These are phyloP conservation scores for Sinocyclocheilus grahami DNA, from an alignment of 2,113 vertebrate genomes.

Conservation along the genomic window DNA sequence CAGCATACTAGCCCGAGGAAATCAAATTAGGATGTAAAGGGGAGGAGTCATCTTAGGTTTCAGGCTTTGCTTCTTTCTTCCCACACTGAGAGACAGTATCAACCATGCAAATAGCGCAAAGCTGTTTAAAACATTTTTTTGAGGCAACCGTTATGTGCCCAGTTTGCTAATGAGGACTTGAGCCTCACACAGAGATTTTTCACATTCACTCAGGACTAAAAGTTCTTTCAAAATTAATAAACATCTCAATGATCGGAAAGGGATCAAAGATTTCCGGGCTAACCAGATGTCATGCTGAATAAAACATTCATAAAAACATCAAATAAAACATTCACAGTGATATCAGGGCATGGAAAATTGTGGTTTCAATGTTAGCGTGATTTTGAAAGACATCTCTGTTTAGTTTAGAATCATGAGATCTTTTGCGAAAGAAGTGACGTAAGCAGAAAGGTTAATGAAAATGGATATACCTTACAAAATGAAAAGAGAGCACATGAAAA, in stretches of 20 bases:
- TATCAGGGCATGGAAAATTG: background rate
- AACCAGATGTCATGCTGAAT: background rate
- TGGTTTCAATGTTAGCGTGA: background rate
- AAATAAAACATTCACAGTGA: background rate
- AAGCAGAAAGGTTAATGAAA: background rate
- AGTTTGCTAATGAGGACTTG: conserved; percentile 33
- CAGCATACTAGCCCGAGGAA: background rate
- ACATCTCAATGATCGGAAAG: background rate
- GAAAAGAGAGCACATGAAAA: background rate
- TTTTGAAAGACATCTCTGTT: background rate
- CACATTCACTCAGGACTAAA: conserved; percentile 7
- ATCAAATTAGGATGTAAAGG: background rate
- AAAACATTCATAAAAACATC: background rate
- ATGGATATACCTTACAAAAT: background rate
- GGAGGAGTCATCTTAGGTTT: background rate
- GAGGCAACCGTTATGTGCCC: background rate
- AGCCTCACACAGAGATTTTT: background rate
- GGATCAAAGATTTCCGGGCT: background rate
- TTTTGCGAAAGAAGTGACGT: background rate
- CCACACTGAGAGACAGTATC: background rate
- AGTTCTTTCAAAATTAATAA: background rate
- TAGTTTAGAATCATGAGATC: background rate
- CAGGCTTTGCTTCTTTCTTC: background rate
- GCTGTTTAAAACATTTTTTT: background rate
- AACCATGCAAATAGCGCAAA: background rate